Base-by-base conservation (phyloP, 2,113 vertebrate species). In the Strix aluco region DNA sequence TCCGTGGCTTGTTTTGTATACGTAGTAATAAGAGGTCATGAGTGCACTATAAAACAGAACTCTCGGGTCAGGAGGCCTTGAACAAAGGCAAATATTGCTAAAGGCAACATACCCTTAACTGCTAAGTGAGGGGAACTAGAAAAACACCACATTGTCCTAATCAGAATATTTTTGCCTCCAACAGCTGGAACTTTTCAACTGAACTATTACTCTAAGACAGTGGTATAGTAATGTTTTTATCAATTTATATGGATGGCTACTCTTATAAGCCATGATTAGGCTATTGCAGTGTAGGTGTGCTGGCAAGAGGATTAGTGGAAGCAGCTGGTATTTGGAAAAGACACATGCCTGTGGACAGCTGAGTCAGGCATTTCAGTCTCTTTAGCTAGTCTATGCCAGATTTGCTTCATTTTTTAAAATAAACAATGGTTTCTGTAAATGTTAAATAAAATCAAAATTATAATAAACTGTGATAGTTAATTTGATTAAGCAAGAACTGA, bases 61-160 rank as follows among this genome's bases (percentile, higher is more conserved):
- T 65, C 22, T 61, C 44, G 67, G 83, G 73, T 95, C 95, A 96
- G 86, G 77, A 81, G 78, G 81, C 65, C 84, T 88, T 29, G 34
- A 92, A 86, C 38, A 95, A 93, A 95, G 81, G 81, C 88, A 95
- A 97, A 95, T 92, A 95, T 75, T 96, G 91, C 87, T 95, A 58
- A 88, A 95, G 91, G 78, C 95, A 97, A 90, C 58, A 75, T 69
- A 65, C 23, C 42, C 85, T 92, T 70, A 62, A 70, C 77, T 87
- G 75, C 59, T 89, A 81, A 94, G 55, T 88, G 78, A 95, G 42
- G 71, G 72, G 75, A 94, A 84, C 86, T 63, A 81, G 69, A 61
- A 94, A 89, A 96, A 92, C 88, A 95, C 30, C 78, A 77, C 74
- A 44, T 73, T 96, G 67, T 73, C 59, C 27, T 81, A 74, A 92